Evolutionary conservation across 2,113 vertebrate genomes (phyloP).

Genomic region (Aptenodytes forsteri): DNA sequence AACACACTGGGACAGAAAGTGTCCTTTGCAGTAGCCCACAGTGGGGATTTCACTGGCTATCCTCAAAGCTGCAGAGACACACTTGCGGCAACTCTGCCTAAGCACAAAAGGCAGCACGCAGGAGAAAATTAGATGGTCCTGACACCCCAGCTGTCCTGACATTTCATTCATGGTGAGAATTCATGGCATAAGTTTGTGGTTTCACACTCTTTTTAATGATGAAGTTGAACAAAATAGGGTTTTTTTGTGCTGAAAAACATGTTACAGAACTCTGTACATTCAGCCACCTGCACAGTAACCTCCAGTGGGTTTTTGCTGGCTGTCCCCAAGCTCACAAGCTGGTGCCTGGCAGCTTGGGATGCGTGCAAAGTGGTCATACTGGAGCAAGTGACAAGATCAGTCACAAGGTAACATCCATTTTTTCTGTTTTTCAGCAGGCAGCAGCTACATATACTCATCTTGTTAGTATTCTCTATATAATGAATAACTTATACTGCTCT

Average conservation of each 20-base stretch:
- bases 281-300: not conserved
- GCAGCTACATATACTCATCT: not conserved
- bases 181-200: not conserved
- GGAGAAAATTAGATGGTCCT: not conserved
- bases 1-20: not conserved
- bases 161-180: not conserved
- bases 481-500: not conserved
- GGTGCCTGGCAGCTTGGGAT: not conserved
- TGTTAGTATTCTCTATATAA: not conserved
- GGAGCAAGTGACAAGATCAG: not conserved
- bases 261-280: not conserved
- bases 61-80: not conserved
- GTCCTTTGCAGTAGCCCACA: not conserved
- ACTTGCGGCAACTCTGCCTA: not conserved
- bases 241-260: not conserved
- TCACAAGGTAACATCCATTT: not conserved
- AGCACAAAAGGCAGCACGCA: not conserved
- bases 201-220: not conserved
- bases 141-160: not conserved
- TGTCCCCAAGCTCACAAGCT: not conserved
- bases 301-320: not conserved
- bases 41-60: not conserved
- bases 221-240: not conserved
- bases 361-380: not conserved
- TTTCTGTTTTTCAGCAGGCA: not conserved